phyloP scores from a whole-genome alignment of 2,888 invertebrate species.

The Copidosoma aretas region DNA sequence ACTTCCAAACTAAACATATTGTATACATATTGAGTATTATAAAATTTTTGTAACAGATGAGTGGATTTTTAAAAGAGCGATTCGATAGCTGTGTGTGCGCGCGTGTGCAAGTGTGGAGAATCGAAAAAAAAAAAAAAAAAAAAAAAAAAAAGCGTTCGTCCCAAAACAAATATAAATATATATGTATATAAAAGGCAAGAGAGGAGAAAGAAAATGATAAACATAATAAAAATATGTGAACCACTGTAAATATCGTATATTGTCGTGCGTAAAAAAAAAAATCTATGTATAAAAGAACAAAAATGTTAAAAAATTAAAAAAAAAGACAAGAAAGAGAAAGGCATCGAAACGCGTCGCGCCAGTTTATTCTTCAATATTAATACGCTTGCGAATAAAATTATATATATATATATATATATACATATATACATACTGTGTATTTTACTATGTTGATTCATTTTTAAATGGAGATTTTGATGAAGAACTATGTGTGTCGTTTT shows the following conservation, averaged over 20 bases:
- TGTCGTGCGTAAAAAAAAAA: constrained; percentile 26
- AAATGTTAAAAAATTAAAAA: too few species aligned
- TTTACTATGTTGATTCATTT: constrained; percentile 30
- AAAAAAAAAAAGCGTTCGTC: too few species aligned
- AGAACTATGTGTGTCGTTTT: constrained; percentile 1
- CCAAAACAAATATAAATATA: background rate
- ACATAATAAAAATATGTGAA: constrained; percentile 15
- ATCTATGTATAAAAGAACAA: background rate
- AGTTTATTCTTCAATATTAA: constrained; percentile 29
- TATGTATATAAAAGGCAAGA: constrained; percentile 1
- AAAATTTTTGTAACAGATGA: constrained; percentile 19
- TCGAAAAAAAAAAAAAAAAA: background rate
- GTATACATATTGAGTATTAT: background rate
- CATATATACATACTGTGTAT: constrained; percentile 25
- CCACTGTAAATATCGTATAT: constrained; percentile 33
- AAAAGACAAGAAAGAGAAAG: background rate
- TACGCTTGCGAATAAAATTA: constrained; percentile 37
- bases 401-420: constrained; percentile 11
- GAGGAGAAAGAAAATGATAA: background rate
- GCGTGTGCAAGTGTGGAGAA: too few species aligned
- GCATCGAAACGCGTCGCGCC: constrained; percentile 28
- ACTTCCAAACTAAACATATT: constrained; percentile 18
- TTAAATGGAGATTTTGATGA: constrained; percentile 4
- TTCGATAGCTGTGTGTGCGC: too few species aligned
- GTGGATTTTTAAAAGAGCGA: too few species aligned